Percentiles rank a stretch among this genome's conserved stretches.
These are phyloP conservation scores for Oscheius sp. DNA, from an alignment of 1,140 invertebrate species.

Conservation along the genomic window DNA sequence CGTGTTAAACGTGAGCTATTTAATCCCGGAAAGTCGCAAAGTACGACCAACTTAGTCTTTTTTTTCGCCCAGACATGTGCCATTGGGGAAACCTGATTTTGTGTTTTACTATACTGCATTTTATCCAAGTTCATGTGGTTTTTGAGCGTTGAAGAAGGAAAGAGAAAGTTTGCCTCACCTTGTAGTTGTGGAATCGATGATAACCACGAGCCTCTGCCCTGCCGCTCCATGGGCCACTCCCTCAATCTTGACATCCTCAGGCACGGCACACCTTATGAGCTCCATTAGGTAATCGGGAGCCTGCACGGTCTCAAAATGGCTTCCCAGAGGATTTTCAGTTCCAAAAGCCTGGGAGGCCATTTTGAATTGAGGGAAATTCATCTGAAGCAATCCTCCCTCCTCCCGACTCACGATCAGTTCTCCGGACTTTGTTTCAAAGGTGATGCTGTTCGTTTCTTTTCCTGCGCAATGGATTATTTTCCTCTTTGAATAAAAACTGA, in stretches of 20 bases:
- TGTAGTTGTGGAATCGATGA: slow-evolving; percentile 46
- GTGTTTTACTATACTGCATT: not conserved
- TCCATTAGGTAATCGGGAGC: slow-evolving; percentile 27
- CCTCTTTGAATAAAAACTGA: not conserved
- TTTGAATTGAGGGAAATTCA: slow-evolving; percentile 38
- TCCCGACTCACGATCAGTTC: slow-evolving; percentile 37
- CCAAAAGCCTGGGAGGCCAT: slow-evolving; percentile 23
- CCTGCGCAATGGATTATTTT: slow-evolving; percentile 11
- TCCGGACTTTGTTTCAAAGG: slow-evolving; percentile 49
- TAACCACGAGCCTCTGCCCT: slow-evolving; percentile 45
- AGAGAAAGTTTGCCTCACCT: not conserved
- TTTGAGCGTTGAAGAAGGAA: not conserved
- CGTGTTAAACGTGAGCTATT: no score
- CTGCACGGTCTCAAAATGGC: slow-evolving; percentile 19
- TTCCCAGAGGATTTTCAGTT: slow-evolving; percentile 10
- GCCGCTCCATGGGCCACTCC: not conserved
- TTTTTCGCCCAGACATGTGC: no score
- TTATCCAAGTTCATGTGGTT: not conserved
- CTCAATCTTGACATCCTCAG: not conserved
- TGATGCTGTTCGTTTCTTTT: slow-evolving; percentile 19
- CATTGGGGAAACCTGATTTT: not conserved
- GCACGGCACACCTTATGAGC: slow-evolving; percentile 17
- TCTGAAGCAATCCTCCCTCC: slow-evolving; percentile 35
- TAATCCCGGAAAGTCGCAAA: no score
- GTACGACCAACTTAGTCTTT: no score